These are phyloP conservation scores for Variabilichromis moorii DNA, from an alignment of 2,113 vertebrate genomes.

Conservation along the genomic window DNA sequence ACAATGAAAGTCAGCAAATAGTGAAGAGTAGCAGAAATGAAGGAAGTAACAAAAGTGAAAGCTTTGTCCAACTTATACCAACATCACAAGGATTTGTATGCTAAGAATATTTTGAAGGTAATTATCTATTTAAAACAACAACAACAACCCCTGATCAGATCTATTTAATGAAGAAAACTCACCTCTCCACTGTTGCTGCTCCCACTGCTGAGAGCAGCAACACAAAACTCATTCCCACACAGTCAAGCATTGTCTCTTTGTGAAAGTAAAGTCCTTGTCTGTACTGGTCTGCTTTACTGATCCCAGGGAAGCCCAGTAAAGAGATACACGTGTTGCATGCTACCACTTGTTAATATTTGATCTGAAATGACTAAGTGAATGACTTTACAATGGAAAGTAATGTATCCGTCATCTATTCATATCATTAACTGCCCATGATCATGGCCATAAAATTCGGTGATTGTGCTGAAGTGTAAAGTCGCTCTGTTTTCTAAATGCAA, in stretches of 20 bases:
- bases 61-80: not conserved
- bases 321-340: not conserved
- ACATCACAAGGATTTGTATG: not conserved
- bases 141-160: not conserved
- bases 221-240: not conserved
- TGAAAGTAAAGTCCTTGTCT: not conserved
- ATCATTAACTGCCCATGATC: not conserved
- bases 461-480: not conserved
- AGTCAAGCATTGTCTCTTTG: not conserved
- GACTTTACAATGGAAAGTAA: not conserved
- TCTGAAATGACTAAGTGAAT: not conserved
- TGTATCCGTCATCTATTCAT: not conserved
- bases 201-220: not conserved
- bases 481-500: not conserved
- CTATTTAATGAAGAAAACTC: not conserved
- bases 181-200: constrained; percentile 10
- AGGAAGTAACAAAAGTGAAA: not conserved
- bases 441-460: not conserved
- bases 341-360: constrained; percentile 1
- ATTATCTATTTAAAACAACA: not conserved
- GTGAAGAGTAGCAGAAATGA: not conserved
- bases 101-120: not conserved
- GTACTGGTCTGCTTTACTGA: not conserved
- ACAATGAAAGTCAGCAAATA: not conserved
- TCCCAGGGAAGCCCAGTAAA: not conserved